A percentile compares a stretch with the other conserved stretches of the same genome.
phyloP scores from a whole-genome alignment of 2,797 vertebrate genomes.

The Chromobotia macracanthus region DNA sequence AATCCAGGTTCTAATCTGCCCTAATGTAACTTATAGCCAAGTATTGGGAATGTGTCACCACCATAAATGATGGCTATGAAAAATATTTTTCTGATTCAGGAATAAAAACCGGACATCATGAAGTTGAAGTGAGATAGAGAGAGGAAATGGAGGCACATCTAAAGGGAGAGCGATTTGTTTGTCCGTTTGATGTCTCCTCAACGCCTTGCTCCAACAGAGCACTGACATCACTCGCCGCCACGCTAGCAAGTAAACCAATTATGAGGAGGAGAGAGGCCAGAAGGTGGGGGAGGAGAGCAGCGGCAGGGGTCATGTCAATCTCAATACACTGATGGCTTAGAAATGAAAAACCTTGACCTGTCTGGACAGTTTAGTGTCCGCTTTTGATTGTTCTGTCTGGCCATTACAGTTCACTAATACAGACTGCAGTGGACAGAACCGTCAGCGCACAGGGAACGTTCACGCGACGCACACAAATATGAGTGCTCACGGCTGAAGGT shows the following conservation, averaged over 20 bases:
- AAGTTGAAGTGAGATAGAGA: neutral
- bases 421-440: slow-evolving; percentile 10
- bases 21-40: neutral
- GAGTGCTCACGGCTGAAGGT: slow-evolving; percentile 33
- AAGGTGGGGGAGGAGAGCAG: slow-evolving; percentile 9
- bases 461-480: slow-evolving; percentile 20
- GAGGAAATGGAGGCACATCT: slow-evolving; percentile 6
- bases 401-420: slow-evolving; percentile 44
- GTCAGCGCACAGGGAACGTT: neutral
- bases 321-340: slow-evolving; percentile 55
- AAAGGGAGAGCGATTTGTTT: slow-evolving; percentile 19
- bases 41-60: neutral
- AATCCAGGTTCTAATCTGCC: neutral
- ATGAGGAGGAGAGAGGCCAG: slow-evolving; percentile 27
- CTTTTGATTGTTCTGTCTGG: slow-evolving; percentile 54
- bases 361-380: slow-evolving; percentile 53
- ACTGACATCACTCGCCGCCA: slow-evolving; percentile 46
- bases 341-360: slow-evolving; percentile 62
- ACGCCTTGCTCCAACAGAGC: slow-evolving; percentile 40
- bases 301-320: slow-evolving; percentile 54
- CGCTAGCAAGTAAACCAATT: slow-evolving; percentile 56
- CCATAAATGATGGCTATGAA: neutral
- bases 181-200: slow-evolving; percentile 30
- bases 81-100: neutral
- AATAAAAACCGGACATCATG: neutral